Conservation (phyloP, 1,140 invertebrate species). For the Mya arenaria region DNA sequence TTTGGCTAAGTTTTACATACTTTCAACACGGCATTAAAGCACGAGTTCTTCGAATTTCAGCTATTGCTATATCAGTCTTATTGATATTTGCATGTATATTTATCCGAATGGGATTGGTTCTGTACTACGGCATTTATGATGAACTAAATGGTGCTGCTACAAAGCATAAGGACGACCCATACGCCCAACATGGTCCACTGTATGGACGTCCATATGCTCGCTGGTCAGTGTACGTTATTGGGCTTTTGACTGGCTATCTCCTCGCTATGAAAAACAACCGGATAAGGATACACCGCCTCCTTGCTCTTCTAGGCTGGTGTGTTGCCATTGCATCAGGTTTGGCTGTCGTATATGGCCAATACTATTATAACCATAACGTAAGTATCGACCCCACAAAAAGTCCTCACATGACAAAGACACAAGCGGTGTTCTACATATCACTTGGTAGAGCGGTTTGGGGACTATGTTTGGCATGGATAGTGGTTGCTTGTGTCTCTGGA, state of each 20-base stretch:
- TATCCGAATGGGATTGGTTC: background rate
- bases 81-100: conserved; percentile 4
- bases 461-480: conserved; percentile 30
- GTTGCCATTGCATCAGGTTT: conserved; percentile 28
- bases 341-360: conserved; percentile 29
- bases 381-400: background rate
- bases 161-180: conserved; percentile 29
- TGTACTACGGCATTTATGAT: conserved; percentile 34
- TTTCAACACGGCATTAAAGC: background rate
- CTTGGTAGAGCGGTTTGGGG: conserved; percentile 19
- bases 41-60: background rate
- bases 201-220: conserved; percentile 41
- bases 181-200: background rate
- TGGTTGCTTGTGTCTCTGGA: conserved; percentile 32
- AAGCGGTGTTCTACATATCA: conserved; percentile 18
- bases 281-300: background rate
- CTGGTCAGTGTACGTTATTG: conserved; percentile 31
- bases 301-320: conserved; percentile 20
- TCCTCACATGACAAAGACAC: conserved; percentile 2
- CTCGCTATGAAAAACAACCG: conserved; percentile 3
- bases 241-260: conserved; percentile 42
- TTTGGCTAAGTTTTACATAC: background rate
- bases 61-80: background rate
- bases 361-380: conserved; percentile 22
- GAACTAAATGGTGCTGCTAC: background rate